Evolutionary conservation across 2,113 vertebrate genomes (phyloP).

Genomic region (Rhadina sibilatrix): DNA sequence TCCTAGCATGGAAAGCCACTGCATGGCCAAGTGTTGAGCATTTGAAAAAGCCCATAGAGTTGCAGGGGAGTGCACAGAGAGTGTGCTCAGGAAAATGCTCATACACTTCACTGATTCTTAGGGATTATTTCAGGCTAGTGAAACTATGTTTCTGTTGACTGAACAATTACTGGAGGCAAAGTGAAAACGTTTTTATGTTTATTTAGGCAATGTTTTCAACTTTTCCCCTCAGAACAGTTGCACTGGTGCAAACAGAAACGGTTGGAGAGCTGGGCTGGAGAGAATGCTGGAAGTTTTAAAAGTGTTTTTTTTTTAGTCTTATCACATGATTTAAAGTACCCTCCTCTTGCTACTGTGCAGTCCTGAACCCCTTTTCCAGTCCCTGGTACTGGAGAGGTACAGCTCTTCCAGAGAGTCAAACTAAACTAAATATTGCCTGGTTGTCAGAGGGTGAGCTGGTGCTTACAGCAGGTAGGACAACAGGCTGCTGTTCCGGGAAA

Average conservation of each 20-base stretch:
- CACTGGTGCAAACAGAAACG: neutral
- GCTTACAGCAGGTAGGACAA: neutral
- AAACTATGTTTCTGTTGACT: constrained; percentile 3
- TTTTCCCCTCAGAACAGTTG: neutral
- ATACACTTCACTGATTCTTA: neutral
- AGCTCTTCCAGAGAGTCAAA: neutral
- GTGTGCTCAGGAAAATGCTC: neutral
- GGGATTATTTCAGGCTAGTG: constrained; percentile 32
- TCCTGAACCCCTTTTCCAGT: neutral
- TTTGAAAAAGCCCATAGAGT: neutral
- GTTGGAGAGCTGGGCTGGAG: neutral
- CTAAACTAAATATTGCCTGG: neutral
- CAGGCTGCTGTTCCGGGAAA: neutral
- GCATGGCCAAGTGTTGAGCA: fast-evolving
- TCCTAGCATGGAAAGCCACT: fast-evolving
- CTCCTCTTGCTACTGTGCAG: neutral
- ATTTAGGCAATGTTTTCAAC: neutral
- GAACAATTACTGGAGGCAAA: neutral
- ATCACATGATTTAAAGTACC: fast-evolving
- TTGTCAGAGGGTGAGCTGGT: neutral
- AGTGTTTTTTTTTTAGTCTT: neutral
- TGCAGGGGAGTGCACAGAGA: neutral
- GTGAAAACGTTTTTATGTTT: constrained; percentile 1
- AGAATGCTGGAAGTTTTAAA: neutral
- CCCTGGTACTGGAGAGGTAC: neutral